Conservation (phyloP, 2,888 invertebrate genomes). For the Dascillus cervinus region DNA sequence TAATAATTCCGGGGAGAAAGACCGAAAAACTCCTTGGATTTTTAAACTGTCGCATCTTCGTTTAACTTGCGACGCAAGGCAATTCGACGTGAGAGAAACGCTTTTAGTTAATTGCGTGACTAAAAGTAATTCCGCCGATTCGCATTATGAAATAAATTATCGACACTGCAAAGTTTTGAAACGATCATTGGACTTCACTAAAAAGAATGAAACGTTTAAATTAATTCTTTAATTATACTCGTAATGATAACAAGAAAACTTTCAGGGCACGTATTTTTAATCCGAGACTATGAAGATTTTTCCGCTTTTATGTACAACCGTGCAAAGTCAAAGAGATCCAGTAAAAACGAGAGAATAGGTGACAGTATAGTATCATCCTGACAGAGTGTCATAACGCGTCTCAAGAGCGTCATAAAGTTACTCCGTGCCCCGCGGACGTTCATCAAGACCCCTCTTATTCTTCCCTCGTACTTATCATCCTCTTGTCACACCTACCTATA, state of each 20-base stretch:
- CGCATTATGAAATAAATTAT: too few species aligned
- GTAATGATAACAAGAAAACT: neutral
- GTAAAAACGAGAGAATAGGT: slow-evolving; percentile 13
- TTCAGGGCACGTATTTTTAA: too few species aligned
- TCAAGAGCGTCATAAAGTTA: slow-evolving; percentile 27
- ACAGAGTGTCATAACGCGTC: slow-evolving; percentile 22
- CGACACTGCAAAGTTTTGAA: too few species aligned
- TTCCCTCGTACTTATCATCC: slow-evolving; percentile 14
- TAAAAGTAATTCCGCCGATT: too few species aligned
- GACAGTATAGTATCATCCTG: slow-evolving; percentile 17
- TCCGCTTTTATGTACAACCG: slow-evolving; percentile 2
- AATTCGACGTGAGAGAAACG: too few species aligned
- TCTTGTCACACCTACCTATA: slow-evolving; percentile 8
- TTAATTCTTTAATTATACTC: too few species aligned
- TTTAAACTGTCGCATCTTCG: slow-evolving; percentile 4
- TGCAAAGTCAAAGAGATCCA: slow-evolving; percentile 5
- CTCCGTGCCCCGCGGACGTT: slow-evolving; percentile 27
- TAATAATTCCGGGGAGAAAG: slow-evolving; percentile 8
- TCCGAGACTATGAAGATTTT: too few species aligned
- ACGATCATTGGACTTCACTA: too few species aligned
- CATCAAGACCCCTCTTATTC: slow-evolving; percentile 22
- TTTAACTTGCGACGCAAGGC: neutral
- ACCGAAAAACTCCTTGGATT: slow-evolving; percentile 8
- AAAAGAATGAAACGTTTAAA: too few species aligned
- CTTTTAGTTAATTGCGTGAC: too few species aligned